These are phyloP conservation scores for Agrochola lota DNA, from an alignment of 2,888 invertebrate species.

Conservation along the genomic window DNA sequence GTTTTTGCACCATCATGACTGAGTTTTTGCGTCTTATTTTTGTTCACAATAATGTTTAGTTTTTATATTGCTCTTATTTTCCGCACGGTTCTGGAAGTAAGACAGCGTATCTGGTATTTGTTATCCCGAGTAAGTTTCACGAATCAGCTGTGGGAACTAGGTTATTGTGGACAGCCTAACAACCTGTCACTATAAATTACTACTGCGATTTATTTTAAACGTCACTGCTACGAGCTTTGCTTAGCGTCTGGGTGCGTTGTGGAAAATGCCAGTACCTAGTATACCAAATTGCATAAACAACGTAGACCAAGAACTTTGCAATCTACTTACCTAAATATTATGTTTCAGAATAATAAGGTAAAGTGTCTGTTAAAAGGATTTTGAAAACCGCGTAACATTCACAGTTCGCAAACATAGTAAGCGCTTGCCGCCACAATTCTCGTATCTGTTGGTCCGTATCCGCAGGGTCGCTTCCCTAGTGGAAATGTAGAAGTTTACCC, in stretches of 20 bases:
- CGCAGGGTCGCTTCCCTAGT: constrained; percentile 59
- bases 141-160: constrained; percentile 47
- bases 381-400: constrained; percentile 13
- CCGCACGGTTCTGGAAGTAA: constrained; percentile 37
- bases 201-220: constrained; percentile 48
- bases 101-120: constrained; percentile 47
- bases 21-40: constrained; percentile 19
- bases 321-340: neutral
- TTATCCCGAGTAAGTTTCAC: constrained; percentile 34
- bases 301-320: neutral
- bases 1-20: constrained; percentile 12
- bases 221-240: constrained; percentile 20
- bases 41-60: constrained; percentile 24
- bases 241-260: constrained; percentile 28
- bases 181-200: constrained; percentile 53
- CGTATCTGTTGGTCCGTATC: constrained; percentile 42
- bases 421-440: constrained; percentile 42
- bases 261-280: constrained; percentile 11
- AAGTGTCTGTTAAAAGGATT: constrained; percentile 28
- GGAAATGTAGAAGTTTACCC: constrained; percentile 58
- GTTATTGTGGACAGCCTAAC: constrained; percentile 27
- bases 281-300: constrained; percentile 13
- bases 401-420: constrained; percentile 20
- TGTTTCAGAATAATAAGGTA: constrained; percentile 1
- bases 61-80: constrained; percentile 30